Conservation (phyloP, 2,888 invertebrate genomes). For the Caenorhabditis sp. region DNA sequence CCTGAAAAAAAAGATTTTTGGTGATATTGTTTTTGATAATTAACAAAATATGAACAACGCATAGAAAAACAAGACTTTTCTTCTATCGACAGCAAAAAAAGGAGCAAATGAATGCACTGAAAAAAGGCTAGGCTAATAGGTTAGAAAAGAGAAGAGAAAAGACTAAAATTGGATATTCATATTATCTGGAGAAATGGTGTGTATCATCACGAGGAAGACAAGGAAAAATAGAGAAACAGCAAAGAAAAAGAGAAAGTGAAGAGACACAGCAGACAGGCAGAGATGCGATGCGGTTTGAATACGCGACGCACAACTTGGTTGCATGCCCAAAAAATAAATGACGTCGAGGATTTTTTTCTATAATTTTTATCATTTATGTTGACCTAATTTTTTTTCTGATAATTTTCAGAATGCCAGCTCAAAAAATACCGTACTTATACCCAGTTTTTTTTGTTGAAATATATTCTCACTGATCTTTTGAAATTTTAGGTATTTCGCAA, state of each 20-base stretch:
- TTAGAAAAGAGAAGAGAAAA: background rate
- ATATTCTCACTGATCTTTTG: constrained; percentile 17
- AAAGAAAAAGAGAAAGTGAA: constrained; percentile 3
- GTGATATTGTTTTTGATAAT: background rate
- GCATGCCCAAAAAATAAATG: background rate
- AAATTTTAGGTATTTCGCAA: constrained; percentile 33
- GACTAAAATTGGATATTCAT: background rate
- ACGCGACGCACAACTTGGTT: constrained; percentile 21
- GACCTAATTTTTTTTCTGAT: no score
- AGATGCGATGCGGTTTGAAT: constrained; percentile 29
- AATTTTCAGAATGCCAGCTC: no score
- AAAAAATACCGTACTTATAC: no score
- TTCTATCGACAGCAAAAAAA: background rate
- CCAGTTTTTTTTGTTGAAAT: no score
- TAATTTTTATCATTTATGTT: no score
- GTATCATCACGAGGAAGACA: constrained; percentile 34
- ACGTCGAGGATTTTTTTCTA: background rate
- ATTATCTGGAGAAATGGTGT: background rate
- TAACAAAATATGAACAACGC: background rate
- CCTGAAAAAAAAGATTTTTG: constrained; percentile 12
- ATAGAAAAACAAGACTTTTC: constrained; percentile 1
- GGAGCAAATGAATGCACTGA: constrained; percentile 2
- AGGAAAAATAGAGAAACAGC: background rate
- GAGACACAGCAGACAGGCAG: constrained; percentile 16
- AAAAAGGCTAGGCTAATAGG: background rate